Evolutionary conservation across 2,888 invertebrate species (phyloP), one percentile per base, ranked within the genome.

Genomic region (Drosophila monieri): DNA sequence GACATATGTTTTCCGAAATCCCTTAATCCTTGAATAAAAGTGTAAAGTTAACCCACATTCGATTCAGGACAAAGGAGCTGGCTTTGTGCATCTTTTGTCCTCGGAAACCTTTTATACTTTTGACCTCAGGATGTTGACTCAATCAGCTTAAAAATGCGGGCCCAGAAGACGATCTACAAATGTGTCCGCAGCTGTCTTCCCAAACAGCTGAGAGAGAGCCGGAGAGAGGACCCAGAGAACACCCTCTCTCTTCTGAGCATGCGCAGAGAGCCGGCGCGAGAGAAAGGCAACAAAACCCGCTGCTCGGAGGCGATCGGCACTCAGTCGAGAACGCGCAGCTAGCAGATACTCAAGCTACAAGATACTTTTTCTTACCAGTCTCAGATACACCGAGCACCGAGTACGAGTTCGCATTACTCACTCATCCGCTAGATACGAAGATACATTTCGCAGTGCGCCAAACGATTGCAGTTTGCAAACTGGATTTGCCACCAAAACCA

Each of bases 381-480:
- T 18, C 39, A 41, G 39, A 41, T 41, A 43, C 18, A 41, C 18
- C n/a, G n/a, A 27, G 27, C 27, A 27, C 27, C 18, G 43, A 41
- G 32, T 46, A 18, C 44, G 66, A 49, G 59, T 39, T 54, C 62
- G 67, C 51, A 68, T 48, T 65, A 73, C 43, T 73, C 64, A 73
- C 43, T 51, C 64, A 51, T 46, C 65, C 51, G 65, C 37, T 56
- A 53, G 64, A 66, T 49, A 68, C 73, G 56, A 48, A 77, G 73
- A 73, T 74, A 79, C 65, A 39, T 55, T 41, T 49, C 27, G 48
- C 48, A 54, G 48, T 44, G 44, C 55, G 35, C 37, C 27, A 14
- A 27, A 27, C 51, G 37, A 74, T 76, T 80, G 81, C 88, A 85
- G 79, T 72, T 77, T 73, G 74, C 72, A 77, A 88, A 87, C 86